Percentiles rank a stretch among this genome's conserved stretches.
Evolutionary conservation across 2,797 vertebrate species (phyloP).

Genomic region (Sebastes cheni): DNA sequence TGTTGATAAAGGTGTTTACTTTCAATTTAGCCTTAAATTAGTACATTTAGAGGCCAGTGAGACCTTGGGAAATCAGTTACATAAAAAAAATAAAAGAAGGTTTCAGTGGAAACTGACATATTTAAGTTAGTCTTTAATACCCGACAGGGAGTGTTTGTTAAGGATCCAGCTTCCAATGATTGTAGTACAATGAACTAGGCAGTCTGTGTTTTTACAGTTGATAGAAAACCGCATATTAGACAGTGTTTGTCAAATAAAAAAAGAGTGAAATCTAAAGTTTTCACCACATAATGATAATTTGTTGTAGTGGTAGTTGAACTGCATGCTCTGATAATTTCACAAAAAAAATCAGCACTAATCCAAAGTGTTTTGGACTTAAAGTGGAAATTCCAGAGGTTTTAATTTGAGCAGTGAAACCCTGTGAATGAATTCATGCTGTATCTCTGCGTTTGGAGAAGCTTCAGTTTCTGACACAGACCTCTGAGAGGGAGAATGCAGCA

Average conservation of each 20-base stretch:
- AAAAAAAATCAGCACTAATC: not conserved
- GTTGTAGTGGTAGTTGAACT: not conserved
- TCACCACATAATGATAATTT: not conserved
- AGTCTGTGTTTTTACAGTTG: not conserved
- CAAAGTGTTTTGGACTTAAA: not conserved
- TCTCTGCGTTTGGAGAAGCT: conserved; percentile 33
- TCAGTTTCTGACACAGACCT: conserved; percentile 18
- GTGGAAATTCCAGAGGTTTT: conserved; percentile 15
- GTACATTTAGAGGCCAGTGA: not conserved
- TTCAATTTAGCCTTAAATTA: not conserved
- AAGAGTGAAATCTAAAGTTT: not conserved
- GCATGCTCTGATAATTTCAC: not conserved
- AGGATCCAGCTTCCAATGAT: not conserved
- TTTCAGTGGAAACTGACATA: not conserved
- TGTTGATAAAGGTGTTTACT: conserved; percentile 1
- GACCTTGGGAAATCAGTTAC: not conserved
- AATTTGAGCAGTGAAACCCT: not conserved
- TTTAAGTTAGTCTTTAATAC: not conserved
- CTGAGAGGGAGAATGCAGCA: conserved; percentile 56
- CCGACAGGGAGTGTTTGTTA: not conserved
- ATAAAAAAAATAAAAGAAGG: not conserved
- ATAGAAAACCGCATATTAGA: not conserved
- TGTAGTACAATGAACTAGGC: not conserved
- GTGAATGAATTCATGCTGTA: conserved; percentile 26
- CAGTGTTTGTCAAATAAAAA: not conserved